Conservation (phyloP, 2,113 vertebrate species). For the Chiloscyllium plagiosum region DNA sequence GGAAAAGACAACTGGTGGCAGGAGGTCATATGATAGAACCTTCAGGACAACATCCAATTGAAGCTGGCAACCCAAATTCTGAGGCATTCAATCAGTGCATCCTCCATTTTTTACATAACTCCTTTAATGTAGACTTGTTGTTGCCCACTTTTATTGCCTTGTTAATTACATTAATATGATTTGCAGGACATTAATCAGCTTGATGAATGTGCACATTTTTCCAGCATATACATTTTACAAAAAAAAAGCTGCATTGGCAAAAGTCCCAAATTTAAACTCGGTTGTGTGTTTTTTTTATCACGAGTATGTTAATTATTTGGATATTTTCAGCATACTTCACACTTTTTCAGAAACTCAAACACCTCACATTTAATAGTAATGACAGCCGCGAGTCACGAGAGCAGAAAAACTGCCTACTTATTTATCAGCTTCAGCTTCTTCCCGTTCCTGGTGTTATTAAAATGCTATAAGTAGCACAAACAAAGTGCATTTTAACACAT, state of each 20-base stretch:
- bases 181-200: background rate
- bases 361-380: background rate
- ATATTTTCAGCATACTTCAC: constrained; percentile 27
- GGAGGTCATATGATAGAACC: background rate
- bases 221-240: background rate
- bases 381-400: constrained; percentile 18
- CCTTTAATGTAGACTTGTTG: background rate
- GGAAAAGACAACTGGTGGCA: background rate
- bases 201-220: background rate
- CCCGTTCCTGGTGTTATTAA: background rate
- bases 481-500: background rate
- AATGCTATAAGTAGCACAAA: constrained; percentile 8
- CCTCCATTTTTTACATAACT: background rate
- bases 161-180: background rate
- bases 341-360: constrained; percentile 27
- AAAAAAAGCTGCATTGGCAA: constrained; percentile 16
- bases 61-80: background rate
- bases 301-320: constrained; percentile 22
- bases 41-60: background rate
- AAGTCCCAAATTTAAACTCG: background rate
- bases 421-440: background rate
- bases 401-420: constrained; percentile 24
- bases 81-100: background rate
- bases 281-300: background rate
- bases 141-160: background rate